Base-by-base conservation (phyloP, 2,888 invertebrate genomes). In the Ormyrus rosae region DNA sequence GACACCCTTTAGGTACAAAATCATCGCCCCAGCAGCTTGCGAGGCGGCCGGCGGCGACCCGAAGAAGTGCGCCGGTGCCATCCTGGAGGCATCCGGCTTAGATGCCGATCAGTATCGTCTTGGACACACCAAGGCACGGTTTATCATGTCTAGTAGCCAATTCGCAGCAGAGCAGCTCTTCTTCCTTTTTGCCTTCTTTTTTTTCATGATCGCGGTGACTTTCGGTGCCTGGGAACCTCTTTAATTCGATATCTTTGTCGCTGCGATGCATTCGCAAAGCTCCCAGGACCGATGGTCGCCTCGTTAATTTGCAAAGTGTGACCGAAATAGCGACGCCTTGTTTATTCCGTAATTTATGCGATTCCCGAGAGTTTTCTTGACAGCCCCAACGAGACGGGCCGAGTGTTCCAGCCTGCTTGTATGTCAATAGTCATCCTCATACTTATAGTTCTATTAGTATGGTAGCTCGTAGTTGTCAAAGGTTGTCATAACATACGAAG, bases 41-140 rank as follows among this genome's bases (percentile, higher is more conserved):
- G 94, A 94, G 89, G 95, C 94, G 92, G 93, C 94, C 89, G 90
- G 86, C 45, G 89, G 92, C 84, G 96, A 96, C 91, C 94, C 95
- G 90, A 96, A 96, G 94, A 96, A 97, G 92, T 93, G 94, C 90
- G 96, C 97, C 84, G 94, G 93, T 91, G 92, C 95, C 89, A 95
- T 98, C 92, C 94, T 97, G 93, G 95, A 96, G 80, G 92, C 94
- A 84, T 94, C 96, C 86, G 95, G 95, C 90, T 94, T 99, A 92
- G 97, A 96, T 91, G 92, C 94, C 86, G 98, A 98, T 92, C 95
- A 96, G 90, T 99, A 96, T 93, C 96, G 98, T 94, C 94, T 98
- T 92, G 99, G 99, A 94, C 96, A 97, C 93, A 99, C 98, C 92
- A 99, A 99, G 96, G 98, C 98, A 96, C 95, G 96, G 95, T 88